Evolutionary conservation across 1,140 invertebrate species (phyloP).

Genomic region (Harpegnathos saltator): DNA sequence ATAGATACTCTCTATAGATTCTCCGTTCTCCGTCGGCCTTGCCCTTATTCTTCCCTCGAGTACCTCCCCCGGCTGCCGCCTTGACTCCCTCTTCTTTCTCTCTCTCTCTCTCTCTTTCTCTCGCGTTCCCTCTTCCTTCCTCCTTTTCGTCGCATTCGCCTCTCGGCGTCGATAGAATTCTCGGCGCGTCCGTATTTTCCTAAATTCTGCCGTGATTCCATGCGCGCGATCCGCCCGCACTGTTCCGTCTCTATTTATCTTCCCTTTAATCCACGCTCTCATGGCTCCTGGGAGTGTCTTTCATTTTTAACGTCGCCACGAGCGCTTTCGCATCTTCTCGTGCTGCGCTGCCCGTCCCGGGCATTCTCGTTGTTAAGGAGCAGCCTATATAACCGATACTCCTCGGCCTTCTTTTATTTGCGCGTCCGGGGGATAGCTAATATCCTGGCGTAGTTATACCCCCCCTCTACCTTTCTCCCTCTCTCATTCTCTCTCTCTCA

Average conservation of each 20-base stretch:
- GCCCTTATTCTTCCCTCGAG: constrained; percentile 5
- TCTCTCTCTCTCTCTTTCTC: constrained; percentile 10
- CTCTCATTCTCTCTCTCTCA: no score
- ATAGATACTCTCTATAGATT: constrained; percentile 40
- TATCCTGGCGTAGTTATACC: constrained; percentile 25
- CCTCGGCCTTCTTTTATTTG: constrained; percentile 5
- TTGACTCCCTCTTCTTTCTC: neutral
- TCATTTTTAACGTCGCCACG: constrained; percentile 6
- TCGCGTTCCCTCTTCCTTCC: neutral
- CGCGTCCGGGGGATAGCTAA: constrained; percentile 19
- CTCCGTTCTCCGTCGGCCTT: neutral
- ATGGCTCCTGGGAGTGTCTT: constrained; percentile 29
- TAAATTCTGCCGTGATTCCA: constrained; percentile 11
- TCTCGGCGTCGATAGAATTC: constrained; percentile 23
- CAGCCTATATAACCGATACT: constrained; percentile 30
- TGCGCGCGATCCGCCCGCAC: neutral
- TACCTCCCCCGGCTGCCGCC: neutral
- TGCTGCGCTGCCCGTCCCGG: neutral
- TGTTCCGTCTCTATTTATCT: constrained; percentile 20
- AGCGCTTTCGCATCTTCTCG: neutral
- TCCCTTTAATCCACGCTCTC: constrained; percentile 38
- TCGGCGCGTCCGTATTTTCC: neutral
- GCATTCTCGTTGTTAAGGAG: constrained; percentile 10
- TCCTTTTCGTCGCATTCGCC: neutral
- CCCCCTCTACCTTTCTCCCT: no score